Evolutionary conservation across 2,113 vertebrate species (phyloP).

Genomic region (Rhagologus leucostigma): DNA sequence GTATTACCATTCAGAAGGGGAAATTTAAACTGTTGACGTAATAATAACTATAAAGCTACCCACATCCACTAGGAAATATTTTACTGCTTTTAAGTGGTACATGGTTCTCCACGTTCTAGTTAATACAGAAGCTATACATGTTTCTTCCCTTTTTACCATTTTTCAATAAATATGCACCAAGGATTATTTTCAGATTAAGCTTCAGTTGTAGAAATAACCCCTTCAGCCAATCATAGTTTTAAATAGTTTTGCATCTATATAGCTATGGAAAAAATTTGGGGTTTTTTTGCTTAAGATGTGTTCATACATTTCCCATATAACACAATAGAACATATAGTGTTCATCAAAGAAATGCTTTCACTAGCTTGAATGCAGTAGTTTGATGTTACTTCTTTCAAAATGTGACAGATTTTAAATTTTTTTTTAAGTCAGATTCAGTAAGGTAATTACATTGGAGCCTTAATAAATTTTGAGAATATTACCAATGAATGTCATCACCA

Average conservation of each 20-base stretch:
- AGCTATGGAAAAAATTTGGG: background rate
- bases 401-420: background rate
- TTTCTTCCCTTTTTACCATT: background rate
- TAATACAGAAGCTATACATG: background rate
- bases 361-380: background rate
- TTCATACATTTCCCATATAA: background rate
- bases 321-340: background rate
- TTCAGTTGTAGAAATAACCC: background rate
- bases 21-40: background rate
- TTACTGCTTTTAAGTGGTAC: background rate
- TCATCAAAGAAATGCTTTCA: background rate
- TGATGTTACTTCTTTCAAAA: background rate
- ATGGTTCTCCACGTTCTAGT: background rate
- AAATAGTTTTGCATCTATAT: background rate
- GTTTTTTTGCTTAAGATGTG: background rate
- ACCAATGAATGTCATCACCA: background rate
- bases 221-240: background rate
- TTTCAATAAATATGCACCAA: background rate
- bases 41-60: background rate
- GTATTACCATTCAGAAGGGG: background rate
- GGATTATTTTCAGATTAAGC: background rate
- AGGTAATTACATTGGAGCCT: background rate
- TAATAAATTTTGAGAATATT: background rate
- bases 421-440: background rate
- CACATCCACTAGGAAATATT: background rate